Evolutionary conservation across 2,113 vertebrate genomes (phyloP).

Genomic region (Carettochelys insculpta): DNA sequence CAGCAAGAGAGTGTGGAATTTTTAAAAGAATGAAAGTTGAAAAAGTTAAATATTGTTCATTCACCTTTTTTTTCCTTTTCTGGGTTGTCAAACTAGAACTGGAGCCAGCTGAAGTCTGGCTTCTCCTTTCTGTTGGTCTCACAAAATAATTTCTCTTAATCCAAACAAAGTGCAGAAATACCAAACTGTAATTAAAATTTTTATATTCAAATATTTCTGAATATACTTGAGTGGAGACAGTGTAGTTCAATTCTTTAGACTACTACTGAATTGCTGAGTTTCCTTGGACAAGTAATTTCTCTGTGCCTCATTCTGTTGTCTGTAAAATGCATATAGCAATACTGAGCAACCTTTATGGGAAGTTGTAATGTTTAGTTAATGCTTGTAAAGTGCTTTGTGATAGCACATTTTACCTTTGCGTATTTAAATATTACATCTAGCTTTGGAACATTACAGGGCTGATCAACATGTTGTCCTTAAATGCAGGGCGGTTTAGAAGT

Average conservation of each 20-base stretch:
- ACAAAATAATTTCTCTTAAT: rapidly evolving
- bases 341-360: neutral
- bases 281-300: neutral
- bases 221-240: neutral
- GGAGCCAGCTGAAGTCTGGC: neutral
- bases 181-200: neutral
- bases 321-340: neutral
- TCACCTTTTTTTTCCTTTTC: neutral
- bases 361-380: neutral
- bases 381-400: constrained; percentile 2
- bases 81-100: neutral
- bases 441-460: constrained; percentile 46
- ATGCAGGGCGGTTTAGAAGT: constrained; percentile 54
- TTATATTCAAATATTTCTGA: neutral
- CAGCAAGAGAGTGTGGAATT: too few species aligned
- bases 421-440: neutral
- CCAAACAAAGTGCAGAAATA: neutral
- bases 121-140: rapidly evolving
- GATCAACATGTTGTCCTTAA: constrained; percentile 43
- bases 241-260: neutral
- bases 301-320: neutral
- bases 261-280: neutral
- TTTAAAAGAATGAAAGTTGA: neutral
- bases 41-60: neutral
- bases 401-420: constrained; percentile 25